Evolutionary conservation across 1,140 invertebrate genomes (phyloP).

Genomic region (Pomphorhynchus laevis): DNA sequence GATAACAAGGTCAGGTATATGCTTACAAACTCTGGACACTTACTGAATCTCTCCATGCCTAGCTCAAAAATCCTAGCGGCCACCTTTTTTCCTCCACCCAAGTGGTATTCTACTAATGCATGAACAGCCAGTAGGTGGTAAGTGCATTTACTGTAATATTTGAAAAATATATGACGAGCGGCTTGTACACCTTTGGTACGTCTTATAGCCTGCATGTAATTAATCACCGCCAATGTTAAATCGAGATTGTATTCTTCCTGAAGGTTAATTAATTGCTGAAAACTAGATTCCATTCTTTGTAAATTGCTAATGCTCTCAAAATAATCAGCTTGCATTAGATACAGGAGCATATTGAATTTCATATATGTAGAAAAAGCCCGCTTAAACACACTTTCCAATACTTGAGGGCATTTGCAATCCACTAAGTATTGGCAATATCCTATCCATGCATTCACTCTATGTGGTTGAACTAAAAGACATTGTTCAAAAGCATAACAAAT

Average conservation of each 20-base stretch:
- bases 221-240: too few species aligned
- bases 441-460: too few species aligned
- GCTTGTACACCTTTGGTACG: conserved; percentile 85
- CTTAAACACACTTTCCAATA: conserved; percentile 64
- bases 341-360: conserved; percentile 55
- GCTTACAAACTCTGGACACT: conserved; percentile 60
- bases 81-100: conserved; percentile 51
- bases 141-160: conserved; percentile 44
- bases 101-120: conserved; percentile 94
- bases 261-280: too few species aligned
- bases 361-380: conserved; percentile 39
- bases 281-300: too few species aligned
- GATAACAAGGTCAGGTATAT: conserved; percentile 84
- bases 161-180: conserved; percentile 61
- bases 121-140: conserved; percentile 81
- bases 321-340: conserved; percentile 91
- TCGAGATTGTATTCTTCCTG: too few species aligned
- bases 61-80: conserved; percentile 89
- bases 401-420: too few species aligned
- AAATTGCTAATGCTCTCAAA: too few species aligned
- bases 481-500: too few species aligned
- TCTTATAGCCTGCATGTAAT: conserved; percentile 91
- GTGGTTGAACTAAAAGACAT: too few species aligned
- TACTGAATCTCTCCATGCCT: conserved; percentile 68
- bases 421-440: too few species aligned